Conservation (phyloP, 2,888 invertebrate species). For the Cerastoderma edule region DNA sequence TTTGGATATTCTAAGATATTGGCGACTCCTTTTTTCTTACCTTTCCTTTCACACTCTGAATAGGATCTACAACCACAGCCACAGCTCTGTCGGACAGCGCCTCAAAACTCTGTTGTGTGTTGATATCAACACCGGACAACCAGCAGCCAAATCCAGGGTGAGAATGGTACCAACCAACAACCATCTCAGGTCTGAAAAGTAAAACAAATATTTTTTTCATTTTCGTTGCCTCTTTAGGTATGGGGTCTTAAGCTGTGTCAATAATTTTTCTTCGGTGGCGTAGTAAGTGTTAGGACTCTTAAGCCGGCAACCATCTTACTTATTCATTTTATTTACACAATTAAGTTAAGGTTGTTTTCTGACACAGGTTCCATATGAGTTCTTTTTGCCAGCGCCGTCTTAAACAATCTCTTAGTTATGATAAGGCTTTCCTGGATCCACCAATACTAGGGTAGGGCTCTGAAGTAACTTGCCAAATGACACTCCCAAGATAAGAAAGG, state of each 20-base stretch:
- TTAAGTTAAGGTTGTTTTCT: too few species aligned
- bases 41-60: slow-evolving; percentile 98
- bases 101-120: slow-evolving; percentile 99
- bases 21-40: slow-evolving; percentile 57
- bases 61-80: slow-evolving; percentile 99
- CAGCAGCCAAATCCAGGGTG: slow-evolving; percentile 99
- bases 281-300: too few species aligned
- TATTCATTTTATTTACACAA: too few species aligned
- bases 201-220: too few species aligned
- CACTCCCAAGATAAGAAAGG: too few species aligned
- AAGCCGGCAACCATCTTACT: too few species aligned
- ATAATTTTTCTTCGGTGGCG: neutral
- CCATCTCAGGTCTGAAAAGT: slow-evolving; percentile 95
- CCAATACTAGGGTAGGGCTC: too few species aligned
- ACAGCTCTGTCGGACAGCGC: slow-evolving; percentile 99
- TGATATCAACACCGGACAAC: slow-evolving; percentile 99
- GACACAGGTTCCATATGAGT: too few species aligned
- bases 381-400: too few species aligned
- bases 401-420: too few species aligned
- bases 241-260: neutral
- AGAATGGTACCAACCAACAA: slow-evolving; percentile 99
- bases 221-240: neutral
- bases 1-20: neutral
- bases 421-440: too few species aligned
- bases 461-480: too few species aligned